A percentile compares a stretch with the other conserved stretches of the same genome.
Evolutionary conservation across 2,888 invertebrate genomes (phyloP).

Genomic region (Minunthozetes semirufus): DNA sequence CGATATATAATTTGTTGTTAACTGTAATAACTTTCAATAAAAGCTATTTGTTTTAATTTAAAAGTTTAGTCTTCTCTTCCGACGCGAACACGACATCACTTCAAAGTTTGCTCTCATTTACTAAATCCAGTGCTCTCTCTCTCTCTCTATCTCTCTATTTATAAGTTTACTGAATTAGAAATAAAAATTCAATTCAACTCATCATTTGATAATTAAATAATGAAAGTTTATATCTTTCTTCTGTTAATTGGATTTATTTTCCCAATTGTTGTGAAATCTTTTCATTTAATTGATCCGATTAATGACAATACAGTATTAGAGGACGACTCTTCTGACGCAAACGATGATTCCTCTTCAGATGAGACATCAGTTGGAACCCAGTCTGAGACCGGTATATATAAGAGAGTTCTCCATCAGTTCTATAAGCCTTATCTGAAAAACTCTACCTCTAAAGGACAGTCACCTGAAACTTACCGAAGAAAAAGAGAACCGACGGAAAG

Average conservation of each 20-base stretch:
- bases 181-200: too few species aligned
- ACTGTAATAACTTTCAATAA: too few species aligned
- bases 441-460: not conserved
- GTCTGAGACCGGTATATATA: not conserved
- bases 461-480: not conserved
- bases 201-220: not conserved
- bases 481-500: not conserved
- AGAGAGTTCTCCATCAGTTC: not conserved
- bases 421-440: conserved; percentile 11
- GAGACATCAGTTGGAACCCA: not conserved
- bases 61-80: too few species aligned
- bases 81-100: too few species aligned
- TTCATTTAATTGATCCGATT: not conserved
- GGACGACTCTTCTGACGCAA: too few species aligned
- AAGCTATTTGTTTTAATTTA: not conserved
- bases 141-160: too few species aligned
- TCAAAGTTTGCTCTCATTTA: too few species aligned
- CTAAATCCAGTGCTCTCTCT: not conserved
- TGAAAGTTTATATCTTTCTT: not conserved
- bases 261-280: not conserved
- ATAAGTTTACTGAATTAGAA: too few species aligned
- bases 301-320: too few species aligned
- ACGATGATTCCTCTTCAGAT: not conserved
- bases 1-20: not conserved
- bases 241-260: not conserved